Base-by-base conservation (phyloP, 2,113 vertebrate species). In the Platichthys stellatus region DNA sequence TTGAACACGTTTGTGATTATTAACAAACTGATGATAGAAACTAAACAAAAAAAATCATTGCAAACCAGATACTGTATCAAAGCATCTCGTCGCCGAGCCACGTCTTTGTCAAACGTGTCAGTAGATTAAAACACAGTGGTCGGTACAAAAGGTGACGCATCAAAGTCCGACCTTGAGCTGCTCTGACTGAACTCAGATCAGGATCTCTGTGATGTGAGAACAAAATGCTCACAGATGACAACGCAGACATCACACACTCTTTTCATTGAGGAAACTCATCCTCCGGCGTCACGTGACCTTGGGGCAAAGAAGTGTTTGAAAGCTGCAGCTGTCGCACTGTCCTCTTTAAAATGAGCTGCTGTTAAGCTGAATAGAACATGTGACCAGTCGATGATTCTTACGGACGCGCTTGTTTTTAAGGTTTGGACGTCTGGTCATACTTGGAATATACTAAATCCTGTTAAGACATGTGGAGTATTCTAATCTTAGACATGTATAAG, bases 301-400 rank as follows among this genome's bases (percentile, higher is more conserved):
- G 21, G 14, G 62, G 28, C 18, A n/a, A 28, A 12, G 28, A 78
- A 26, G 24, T 31, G 24, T 62, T 72, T 72, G 51, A 60, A 63
- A 76, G 23, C 72, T 68, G 68, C 74, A 66, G 77, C 74, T 61
- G 71, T n/a, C 43, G 31, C 26, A n/a, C 8, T 6, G 49, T 59
- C 49, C 40, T 51, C 23, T 57, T 38, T 26, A 60, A 61, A 31
- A 38, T 18, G 5, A 68, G 49, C 58, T 60, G 63, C 67, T 75
- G 49, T 57, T 61, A 35, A 5, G 24, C 54, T 12, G 40, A 35
- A 51, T 5, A 14, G n/a, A 63, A 20, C 61, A 28, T 40, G 69
- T 70, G 75, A 70, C 18, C 70, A 66, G 65, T 56, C 0, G 6
- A 64, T 74, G 63, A 65, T 49, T 62, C 47, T 43, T 17, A 43